A percentile compares a stretch with the other conserved stretches of the same genome.
Conservation (phyloP, 2,888 invertebrate species). For the Mythimna loreyi region DNA sequence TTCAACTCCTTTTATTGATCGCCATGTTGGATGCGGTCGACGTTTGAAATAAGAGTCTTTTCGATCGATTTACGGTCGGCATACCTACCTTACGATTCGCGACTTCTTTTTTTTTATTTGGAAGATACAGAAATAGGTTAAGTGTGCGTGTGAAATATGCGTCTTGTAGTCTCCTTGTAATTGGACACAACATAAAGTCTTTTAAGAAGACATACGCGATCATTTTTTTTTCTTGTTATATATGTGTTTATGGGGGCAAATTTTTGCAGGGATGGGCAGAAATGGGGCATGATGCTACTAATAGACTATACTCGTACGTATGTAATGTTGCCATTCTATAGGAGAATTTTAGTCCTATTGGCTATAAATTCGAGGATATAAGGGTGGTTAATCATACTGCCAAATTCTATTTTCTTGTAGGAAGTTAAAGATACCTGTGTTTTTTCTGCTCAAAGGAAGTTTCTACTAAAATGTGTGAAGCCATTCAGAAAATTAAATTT, state of each 20-base stretch:
- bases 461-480: conserved; percentile 26
- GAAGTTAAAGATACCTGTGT: background rate
- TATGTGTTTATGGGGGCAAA: background rate
- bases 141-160: conserved; percentile 44
- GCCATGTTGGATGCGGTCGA: conserved; percentile 67
- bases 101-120: conserved; percentile 51
- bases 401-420: background rate
- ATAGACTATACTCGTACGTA: background rate
- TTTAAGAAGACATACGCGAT: conserved; percentile 17
- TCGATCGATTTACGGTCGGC: conserved; percentile 63
- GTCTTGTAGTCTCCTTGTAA: conserved; percentile 31
- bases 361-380: background rate
- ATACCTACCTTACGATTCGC: conserved; percentile 54
- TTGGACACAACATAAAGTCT: conserved; percentile 36
- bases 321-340: background rate
- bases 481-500: conserved; percentile 48
- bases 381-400: background rate
- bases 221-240: background rate
- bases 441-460: background rate
- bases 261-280: background rate
- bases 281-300: background rate
- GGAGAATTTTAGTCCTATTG: background rate
- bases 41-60: conserved; percentile 68
- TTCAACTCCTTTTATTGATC: conserved; percentile 68
- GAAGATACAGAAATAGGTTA: conserved; percentile 53